These are phyloP conservation scores for Panopea generosa DNA, from an alignment of 2,888 invertebrate species.

Conservation along the genomic window DNA sequence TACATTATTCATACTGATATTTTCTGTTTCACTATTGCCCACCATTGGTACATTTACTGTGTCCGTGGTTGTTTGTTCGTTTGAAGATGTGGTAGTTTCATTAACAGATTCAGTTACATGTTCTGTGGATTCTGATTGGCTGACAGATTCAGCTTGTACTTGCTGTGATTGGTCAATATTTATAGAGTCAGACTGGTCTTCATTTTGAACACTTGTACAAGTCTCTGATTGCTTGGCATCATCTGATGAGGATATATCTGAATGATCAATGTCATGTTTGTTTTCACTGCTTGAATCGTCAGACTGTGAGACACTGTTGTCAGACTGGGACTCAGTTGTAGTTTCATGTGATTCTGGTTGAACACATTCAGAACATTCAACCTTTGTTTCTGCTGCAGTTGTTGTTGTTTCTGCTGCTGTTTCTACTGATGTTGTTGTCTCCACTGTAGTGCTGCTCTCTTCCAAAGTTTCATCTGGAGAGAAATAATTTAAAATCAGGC, in stretches of 20 bases:
- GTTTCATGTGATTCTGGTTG: neutral
- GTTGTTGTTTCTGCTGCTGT: neutral
- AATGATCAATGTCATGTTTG: neutral
- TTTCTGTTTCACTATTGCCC: neutral
- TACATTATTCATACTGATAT: conserved; percentile 2
- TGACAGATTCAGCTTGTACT: conserved; percentile 9
- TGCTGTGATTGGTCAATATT: neutral
- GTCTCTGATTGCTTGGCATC: conserved; percentile 1
- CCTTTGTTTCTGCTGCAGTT: neutral
- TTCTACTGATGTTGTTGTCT: too few relatives aligned
- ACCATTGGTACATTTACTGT: neutral
- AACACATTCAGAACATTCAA: neutral
- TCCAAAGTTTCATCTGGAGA: too few relatives aligned
- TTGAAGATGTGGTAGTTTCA: neutral
- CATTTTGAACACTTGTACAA: neutral
- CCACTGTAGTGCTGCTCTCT: too few relatives aligned
- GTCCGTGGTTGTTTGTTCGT: neutral
- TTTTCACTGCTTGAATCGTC: conserved; percentile 1
- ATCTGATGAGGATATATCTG: conserved; percentile 1
- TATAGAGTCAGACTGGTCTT: neutral
- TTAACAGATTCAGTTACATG: conserved; percentile 1
- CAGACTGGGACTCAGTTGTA: conserved; percentile 1
- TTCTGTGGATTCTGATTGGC: conserved; percentile 8
- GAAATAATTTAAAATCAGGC: too few relatives aligned
- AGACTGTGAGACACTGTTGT: neutral